phyloP scores from a whole-genome alignment of 2,113 vertebrate genomes.

The Brachionichthys hirsutus region DNA sequence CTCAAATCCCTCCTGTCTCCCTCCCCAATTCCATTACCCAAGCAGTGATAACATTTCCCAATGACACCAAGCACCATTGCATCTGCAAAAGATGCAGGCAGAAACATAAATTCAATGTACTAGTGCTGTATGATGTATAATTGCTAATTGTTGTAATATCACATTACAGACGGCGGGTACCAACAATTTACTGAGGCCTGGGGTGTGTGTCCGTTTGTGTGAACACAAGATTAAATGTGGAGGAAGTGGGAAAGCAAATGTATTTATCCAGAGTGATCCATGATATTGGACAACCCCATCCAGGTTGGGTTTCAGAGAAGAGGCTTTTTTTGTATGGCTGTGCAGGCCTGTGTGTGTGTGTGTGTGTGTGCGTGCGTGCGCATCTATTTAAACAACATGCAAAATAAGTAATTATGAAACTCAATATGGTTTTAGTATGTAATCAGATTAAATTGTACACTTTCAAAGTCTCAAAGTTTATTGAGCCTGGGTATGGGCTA shows the following conservation, averaged over 20 bases:
- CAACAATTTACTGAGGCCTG: constrained; percentile 41
- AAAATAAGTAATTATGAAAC: constrained; percentile 19
- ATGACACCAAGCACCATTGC: constrained; percentile 61
- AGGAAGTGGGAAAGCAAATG: constrained; percentile 40
- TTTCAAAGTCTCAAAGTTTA: constrained; percentile 26
- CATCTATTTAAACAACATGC: neutral
- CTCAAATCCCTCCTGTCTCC: constrained; percentile 49
- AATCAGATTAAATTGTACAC: constrained; percentile 18
- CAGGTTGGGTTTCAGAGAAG: constrained; percentile 41
- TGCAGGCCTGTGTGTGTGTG: neutral
- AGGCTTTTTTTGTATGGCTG: neutral
- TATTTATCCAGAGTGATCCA: constrained; percentile 54
- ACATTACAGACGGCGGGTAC: constrained; percentile 51
- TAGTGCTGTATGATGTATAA: constrained; percentile 50
- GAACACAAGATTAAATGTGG: constrained; percentile 5
- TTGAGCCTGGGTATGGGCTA: constrained; percentile 20
- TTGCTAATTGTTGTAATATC: constrained; percentile 75
- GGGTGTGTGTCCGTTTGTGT: constrained; percentile 18
- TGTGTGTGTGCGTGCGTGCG: neutral
- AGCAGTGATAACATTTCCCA: constrained; percentile 69
- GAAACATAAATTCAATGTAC: constrained; percentile 66
- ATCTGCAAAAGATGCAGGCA: constrained; percentile 56
- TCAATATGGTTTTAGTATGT: neutral
- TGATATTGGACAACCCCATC: constrained; percentile 32
- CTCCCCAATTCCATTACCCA: constrained; percentile 70